Conservation (phyloP, 2,888 invertebrate genomes). For the Polyommatus iphigenia region DNA sequence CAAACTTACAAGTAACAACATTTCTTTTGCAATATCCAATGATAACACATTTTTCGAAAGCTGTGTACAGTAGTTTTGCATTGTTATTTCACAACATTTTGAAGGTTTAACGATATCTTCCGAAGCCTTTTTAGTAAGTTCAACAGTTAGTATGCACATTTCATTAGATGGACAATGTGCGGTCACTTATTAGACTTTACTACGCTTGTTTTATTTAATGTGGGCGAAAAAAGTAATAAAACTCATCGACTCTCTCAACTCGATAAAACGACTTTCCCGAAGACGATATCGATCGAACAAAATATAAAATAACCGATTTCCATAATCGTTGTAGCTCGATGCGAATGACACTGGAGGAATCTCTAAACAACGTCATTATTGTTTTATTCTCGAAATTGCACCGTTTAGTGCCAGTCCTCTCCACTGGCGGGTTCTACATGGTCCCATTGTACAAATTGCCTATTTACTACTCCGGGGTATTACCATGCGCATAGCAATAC, state of each 20-base stretch:
- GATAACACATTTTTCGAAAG: too few relatives aligned
- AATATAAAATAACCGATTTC: slow-evolving; percentile 19
- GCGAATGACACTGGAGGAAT: slow-evolving; percentile 29
- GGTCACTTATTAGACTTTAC: neutral
- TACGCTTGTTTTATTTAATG: neutral
- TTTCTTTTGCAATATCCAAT: too few relatives aligned
- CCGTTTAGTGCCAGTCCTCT: slow-evolving; percentile 55
- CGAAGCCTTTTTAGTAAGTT: too few relatives aligned
- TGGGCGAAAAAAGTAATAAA: neutral
- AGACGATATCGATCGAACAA: neutral
- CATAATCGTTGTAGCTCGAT: slow-evolving; percentile 26
- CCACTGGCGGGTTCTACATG: slow-evolving; percentile 59
- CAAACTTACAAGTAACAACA: too few relatives aligned
- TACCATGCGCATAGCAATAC: slow-evolving; percentile 25
- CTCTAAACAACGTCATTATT: slow-evolving; percentile 62
- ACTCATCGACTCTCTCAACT: neutral
- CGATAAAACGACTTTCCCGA: neutral
- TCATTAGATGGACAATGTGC: too few relatives aligned
- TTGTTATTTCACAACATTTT: too few relatives aligned
- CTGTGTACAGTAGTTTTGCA: too few relatives aligned
- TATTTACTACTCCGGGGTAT: slow-evolving; percentile 25
- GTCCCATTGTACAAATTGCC: slow-evolving; percentile 64
- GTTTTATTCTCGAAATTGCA: slow-evolving; percentile 69
- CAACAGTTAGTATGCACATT: too few relatives aligned
- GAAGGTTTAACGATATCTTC: too few relatives aligned